Evolutionary conservation across 2,113 vertebrate genomes (phyloP).

Genomic region (Labeo catla): DNA sequence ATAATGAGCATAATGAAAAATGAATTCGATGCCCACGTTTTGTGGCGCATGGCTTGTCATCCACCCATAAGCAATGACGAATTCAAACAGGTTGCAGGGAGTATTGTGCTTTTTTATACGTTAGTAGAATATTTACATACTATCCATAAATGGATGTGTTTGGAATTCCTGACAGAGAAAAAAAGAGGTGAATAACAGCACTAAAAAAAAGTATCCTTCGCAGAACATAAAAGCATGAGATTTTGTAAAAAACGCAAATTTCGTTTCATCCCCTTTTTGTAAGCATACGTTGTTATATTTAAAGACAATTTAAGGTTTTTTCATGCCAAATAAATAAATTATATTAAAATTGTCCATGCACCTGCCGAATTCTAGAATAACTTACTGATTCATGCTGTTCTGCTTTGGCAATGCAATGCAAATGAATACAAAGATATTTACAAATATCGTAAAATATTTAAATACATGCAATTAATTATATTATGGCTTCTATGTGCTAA

Average conservation of each 20-base stretch:
- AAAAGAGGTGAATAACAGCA: constrained; percentile 54
- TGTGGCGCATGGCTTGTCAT: constrained; percentile 51
- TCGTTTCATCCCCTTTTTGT: not conserved
- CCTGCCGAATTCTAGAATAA: not conserved
- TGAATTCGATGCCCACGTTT: constrained; percentile 41
- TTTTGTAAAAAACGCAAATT: not conserved
- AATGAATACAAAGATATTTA: not conserved
- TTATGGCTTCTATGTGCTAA: not conserved
- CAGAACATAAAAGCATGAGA: not conserved
- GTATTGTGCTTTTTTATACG: not conserved
- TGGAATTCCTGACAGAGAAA: constrained; percentile 57
- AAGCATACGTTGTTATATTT: not conserved
- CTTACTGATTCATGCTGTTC: not conserved
- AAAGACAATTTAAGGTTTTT: not conserved
- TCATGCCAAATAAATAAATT: not conserved
- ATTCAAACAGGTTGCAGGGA: constrained; percentile 60
- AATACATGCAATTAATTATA: not conserved
- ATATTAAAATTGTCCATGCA: not conserved
- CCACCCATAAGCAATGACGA: constrained; percentile 57
- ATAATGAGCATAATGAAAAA: constrained; percentile 48
- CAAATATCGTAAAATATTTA: not conserved
- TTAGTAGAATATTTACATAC: not conserved
- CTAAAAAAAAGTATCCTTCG: not conserved
- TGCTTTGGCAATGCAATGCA: not conserved
- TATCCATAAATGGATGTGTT: constrained; percentile 52